Evolutionary conservation across 2,797 vertebrate genomes (phyloP), one percentile per base, ranked within the genome.

Genomic region (Hemitrygon akajei): DNA sequence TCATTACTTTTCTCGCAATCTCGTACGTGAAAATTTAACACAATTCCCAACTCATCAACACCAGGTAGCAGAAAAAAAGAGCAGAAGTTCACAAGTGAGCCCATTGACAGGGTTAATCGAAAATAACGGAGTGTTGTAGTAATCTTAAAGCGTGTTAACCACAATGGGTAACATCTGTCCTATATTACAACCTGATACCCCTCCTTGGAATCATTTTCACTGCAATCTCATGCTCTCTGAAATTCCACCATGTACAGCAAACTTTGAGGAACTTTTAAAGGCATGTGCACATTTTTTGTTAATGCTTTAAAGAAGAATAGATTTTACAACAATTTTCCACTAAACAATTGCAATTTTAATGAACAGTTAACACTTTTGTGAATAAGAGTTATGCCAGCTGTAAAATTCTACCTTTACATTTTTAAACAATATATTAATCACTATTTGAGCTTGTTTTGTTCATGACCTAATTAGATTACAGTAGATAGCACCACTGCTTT

Each of bases 91-190:
- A 69, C 34, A 63, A 69, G n/a, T 69, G 86, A 89, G 60, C 86
- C 63, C 60, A 89, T 69, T 66, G 60, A 66, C n/a, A 66, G 86
- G 22, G 86, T 89, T 69, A 89, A 89, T 89, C 60, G 60, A 63
- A 89, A 89, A 89, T 89, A 89, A 89, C 86, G 20, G 86, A 89
- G 60, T n/a, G 20, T 89, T 89, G 86, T 69, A 34, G 66, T n/a
- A 37, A n/a, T 63, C 63, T 34, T 69, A 63, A 69, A 89, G 86
- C 60, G 69, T 89, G 60, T 37, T 66, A 69, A 89, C 86, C 60
- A 89, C 18, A 20, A n/a, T 69, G 86, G 58, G 86, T 66, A 89
- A 89, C 86, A 89, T 89, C 86, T 89, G 86, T 89, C 86, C 86
- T 69, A 37, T 37, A 89, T 89, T 89, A 89, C 86, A 89, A 89